Evolutionary conservation across 2,113 vertebrate genomes (phyloP), one percentile per base, ranked within the genome.

Genomic region (Gnathochromis pfefferi): DNA sequence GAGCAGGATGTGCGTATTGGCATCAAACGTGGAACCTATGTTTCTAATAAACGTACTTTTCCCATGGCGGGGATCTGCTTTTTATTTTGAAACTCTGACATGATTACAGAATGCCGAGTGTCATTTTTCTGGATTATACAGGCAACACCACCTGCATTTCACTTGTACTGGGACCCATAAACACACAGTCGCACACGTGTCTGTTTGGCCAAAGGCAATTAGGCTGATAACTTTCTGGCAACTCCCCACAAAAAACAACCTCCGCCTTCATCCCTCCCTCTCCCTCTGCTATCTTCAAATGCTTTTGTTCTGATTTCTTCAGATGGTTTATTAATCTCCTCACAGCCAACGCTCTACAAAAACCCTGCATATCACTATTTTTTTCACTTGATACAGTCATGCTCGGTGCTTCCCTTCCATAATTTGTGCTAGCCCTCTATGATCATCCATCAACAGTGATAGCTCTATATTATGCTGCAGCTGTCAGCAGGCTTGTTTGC

Each of bases 141-240:
- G 4, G 73, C 26, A 78, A 51, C 73, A 60, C 7, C 80, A 60
- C 38, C 38, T 42, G 28, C 80, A 51, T 23, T 65, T 65, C 40
- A 51, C 26, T 78, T 33, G 53, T 54, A 85, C 26, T 49, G n/a
- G 12, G 49, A 51, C 47, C 47, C 9, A 47, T 80, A 63, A 83
- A 58, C 60, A 85, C 33, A 82, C 31, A 70, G n/a, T 7, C 13
- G 12, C 86, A 84, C 79, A 35, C 57, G 47, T 40, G 82, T 81
- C 47, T 81, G 85, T 90, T 88, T 88, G 70, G 85, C 84, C 81
- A 88, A 85, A 89, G 82, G 85, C 95, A 96, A 96, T 96, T 96
- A 95, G 73, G 33, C 85, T 91, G 84, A 95, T 90, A 79, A 95
- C 93, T 96, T 96, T 93, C 95, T 95, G 92, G 92, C 88, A 91